Conservation (phyloP, 2,797 vertebrate species). For the Propithecus deckenii region DNA sequence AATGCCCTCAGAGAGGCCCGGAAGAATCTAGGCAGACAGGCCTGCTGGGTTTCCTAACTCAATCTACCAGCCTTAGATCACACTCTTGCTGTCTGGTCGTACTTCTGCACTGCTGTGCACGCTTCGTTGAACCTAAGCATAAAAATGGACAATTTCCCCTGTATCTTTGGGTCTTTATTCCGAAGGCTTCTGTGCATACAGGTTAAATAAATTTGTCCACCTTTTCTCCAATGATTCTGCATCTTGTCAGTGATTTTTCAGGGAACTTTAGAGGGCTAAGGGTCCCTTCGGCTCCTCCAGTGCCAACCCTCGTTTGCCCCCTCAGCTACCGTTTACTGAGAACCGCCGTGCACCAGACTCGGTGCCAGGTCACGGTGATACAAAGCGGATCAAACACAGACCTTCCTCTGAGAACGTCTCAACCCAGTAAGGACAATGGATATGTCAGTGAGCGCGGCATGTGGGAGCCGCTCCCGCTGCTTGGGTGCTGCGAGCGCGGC, state of each 20-base stretch:
- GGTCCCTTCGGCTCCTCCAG: not conserved
- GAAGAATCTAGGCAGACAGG: not conserved
- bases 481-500: accelerated
- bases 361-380: not conserved
- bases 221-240: not conserved
- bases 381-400: not conserved
- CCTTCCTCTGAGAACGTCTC: not conserved
- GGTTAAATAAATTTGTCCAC: not conserved
- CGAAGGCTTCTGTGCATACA: not conserved
- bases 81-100: not conserved
- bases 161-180: not conserved
- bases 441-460: accelerated
- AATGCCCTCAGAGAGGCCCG: not conserved
- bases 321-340: not conserved
- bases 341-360: not conserved
- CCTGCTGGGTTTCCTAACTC: not conserved
- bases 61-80: not conserved
- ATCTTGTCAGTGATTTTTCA: not conserved
- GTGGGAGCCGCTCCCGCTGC: not conserved
- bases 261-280: not conserved
- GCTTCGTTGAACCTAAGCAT: not conserved
- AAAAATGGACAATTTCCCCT: not conserved
- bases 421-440: not conserved
- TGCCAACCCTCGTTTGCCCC: not conserved
- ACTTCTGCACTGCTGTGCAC: not conserved